Conservation (phyloP, 2,113 vertebrate species). For the Chaenocephalus aceratus region DNA sequence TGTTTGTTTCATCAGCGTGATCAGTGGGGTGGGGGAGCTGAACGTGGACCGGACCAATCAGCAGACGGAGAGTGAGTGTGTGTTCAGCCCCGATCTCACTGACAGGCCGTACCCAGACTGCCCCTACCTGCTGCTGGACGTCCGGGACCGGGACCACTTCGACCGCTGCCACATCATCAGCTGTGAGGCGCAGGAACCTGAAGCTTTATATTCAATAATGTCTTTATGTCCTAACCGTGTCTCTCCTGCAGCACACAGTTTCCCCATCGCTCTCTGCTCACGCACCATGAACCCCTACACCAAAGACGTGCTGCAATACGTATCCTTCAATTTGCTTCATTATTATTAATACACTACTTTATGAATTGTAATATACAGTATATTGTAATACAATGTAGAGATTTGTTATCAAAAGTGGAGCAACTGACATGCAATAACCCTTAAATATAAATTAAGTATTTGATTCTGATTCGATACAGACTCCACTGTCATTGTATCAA, state of each 20-base stretch:
- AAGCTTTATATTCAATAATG: too few species aligned
- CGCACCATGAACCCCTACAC: slow-evolving; percentile 95
- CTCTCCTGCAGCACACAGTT: slow-evolving; percentile 87
- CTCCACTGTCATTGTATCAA: background rate
- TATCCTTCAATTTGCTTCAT: slow-evolving; percentile 87
- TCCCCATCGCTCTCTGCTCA: slow-evolving; percentile 89
- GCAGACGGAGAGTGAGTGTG: slow-evolving; percentile 36
- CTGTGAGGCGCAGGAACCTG: slow-evolving; percentile 74
- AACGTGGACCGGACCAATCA: slow-evolving; percentile 84
- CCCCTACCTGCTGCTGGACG: slow-evolving; percentile 94
- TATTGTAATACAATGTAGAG: too few species aligned
- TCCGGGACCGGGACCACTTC: slow-evolving; percentile 90
- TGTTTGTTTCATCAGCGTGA: slow-evolving; percentile 85
- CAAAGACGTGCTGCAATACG: slow-evolving; percentile 91
- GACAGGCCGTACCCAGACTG: slow-evolving; percentile 90
- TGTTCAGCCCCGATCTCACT: slow-evolving; percentile 17
- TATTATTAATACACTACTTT: too few species aligned
- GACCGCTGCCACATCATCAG: slow-evolving; percentile 92
- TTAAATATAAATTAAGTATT: too few species aligned
- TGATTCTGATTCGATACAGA: too few species aligned
- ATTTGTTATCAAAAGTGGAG: too few species aligned
- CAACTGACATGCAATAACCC: too few species aligned
- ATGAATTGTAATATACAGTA: too few species aligned
- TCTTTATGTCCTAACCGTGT: background rate
- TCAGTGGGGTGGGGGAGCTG: slow-evolving; percentile 94